phyloP scores from a whole-genome alignment of 2,888 invertebrate genomes.

The Trissoscelio sp. region DNA sequence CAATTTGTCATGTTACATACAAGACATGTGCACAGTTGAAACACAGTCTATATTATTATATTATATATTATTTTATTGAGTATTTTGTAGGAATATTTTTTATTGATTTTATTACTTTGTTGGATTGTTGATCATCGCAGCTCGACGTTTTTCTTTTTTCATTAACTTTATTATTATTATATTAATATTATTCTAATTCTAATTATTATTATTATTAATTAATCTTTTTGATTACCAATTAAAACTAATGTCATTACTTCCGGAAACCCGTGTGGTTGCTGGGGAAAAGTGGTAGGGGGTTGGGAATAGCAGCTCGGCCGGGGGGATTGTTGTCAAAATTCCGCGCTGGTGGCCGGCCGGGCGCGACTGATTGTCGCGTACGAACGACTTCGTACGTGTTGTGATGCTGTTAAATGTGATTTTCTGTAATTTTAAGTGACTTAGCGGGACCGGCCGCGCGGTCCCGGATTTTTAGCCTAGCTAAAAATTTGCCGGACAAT shows the following conservation, averaged over 20 bases:
- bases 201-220: conserved; percentile 2
- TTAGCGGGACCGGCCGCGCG: conserved; percentile 18
- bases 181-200: conserved; percentile 7
- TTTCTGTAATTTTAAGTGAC: conserved; percentile 62
- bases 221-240: too few species aligned
- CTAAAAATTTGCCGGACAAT: conserved; percentile 31
- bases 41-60: conserved; percentile 55
- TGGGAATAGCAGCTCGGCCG: neutral
- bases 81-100: conserved; percentile 60
- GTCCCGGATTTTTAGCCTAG: conserved; percentile 52
- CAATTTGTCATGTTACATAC: too few species aligned
- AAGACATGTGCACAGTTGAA: too few species aligned
- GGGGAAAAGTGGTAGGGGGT: conserved; percentile 14
- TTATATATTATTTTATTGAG: conserved; percentile 59
- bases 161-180: conserved; percentile 16
- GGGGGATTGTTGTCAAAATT: conserved; percentile 35
- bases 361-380: conserved; percentile 45
- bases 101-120: conserved; percentile 60
- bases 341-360: conserved; percentile 10
- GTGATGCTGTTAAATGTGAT: conserved; percentile 64
- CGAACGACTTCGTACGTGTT: conserved; percentile 25
- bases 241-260: too few species aligned
- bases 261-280: conserved; percentile 60
- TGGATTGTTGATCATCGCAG: conserved; percentile 66
- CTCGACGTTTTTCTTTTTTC: conserved; percentile 54